phyloP scores from a whole-genome alignment of 2,888 invertebrate genomes.

The Gerris lacustris region DNA sequence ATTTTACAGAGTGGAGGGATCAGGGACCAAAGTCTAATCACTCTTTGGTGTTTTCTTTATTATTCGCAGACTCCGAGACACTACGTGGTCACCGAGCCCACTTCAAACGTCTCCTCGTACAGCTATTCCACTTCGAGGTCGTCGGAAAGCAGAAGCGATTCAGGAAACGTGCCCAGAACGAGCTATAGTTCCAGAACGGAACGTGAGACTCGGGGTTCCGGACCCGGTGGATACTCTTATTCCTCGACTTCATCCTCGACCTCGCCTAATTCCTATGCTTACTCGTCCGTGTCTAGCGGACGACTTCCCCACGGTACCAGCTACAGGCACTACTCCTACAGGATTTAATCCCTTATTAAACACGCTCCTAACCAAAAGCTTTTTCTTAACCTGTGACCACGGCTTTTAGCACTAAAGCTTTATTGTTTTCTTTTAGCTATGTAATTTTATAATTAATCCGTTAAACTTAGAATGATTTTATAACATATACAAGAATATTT shows the following conservation, averaged over 20 bases:
- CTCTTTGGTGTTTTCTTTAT: no score
- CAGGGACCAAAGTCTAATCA: no score
- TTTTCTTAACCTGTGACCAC: not conserved
- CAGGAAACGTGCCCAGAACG: conserved; percentile 42
- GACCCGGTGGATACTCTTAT: conserved; percentile 63
- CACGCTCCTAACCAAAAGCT: conserved; percentile 8
- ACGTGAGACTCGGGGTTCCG: conserved; percentile 50
- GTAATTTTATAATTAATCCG: not conserved
- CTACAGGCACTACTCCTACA: conserved; percentile 77
- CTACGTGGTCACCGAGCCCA: conserved; percentile 69
- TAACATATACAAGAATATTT: no score
- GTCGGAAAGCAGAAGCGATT: conserved; percentile 42
- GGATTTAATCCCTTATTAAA: conserved; percentile 49
- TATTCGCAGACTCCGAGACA: conserved; percentile 63
- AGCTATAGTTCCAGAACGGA: conserved; percentile 60
- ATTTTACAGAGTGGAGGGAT: no score
- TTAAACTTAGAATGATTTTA: not conserved
- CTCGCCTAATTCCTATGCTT: conserved; percentile 73
- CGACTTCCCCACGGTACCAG: conserved; percentile 68
- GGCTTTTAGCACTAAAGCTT: not conserved
- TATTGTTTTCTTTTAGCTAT: not conserved
- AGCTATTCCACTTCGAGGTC: conserved; percentile 66
- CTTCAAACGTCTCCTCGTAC: conserved; percentile 68
- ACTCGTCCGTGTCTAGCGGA: conserved; percentile 64
- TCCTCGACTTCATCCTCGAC: conserved; percentile 55